Percentiles rank a stretch among this genome's conserved stretches.
Evolutionary conservation across 1,140 invertebrate species (phyloP).

Genomic region (Agrilus planipennis): DNA sequence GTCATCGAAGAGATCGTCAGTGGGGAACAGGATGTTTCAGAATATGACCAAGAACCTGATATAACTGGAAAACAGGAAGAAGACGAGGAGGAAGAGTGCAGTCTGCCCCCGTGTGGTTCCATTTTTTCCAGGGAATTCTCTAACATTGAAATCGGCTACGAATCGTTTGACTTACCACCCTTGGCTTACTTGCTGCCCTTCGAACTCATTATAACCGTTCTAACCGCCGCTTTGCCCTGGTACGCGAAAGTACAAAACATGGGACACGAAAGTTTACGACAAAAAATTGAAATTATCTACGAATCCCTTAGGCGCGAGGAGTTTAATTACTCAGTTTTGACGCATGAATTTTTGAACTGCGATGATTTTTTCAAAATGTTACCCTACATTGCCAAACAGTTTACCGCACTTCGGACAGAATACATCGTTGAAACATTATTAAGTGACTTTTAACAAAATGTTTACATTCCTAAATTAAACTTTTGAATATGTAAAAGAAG

Average conservation of each 20-base stretch:
- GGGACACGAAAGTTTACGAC: slow-evolving; percentile 19
- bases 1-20: slow-evolving; percentile 13
- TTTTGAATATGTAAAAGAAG: too few relatives aligned
- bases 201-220: slow-evolving; percentile 18
- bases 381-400: too few relatives aligned
- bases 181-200: slow-evolving; percentile 19
- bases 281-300: slow-evolving; percentile 16
- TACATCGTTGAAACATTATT: too few relatives aligned
- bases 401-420: too few relatives aligned
- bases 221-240: slow-evolving; percentile 23
- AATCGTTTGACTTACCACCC: slow-evolving; percentile 6
- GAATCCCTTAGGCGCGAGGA: slow-evolving; percentile 11
- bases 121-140: slow-evolving; percentile 9
- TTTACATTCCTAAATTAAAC: too few relatives aligned
- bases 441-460: too few relatives aligned
- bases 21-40: neutral
- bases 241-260: slow-evolving; percentile 14
- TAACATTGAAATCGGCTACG: slow-evolving; percentile 12
- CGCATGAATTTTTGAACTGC: slow-evolving; percentile 22
- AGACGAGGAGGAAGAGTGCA: neutral
- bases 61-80: slow-evolving; percentile 1
- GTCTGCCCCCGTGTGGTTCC: neutral
- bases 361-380: slow-evolving; percentile 16
- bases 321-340: slow-evolving; percentile 21
- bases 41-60: neutral